Percentiles rank a stretch among this genome's conserved stretches.
phyloP scores from a whole-genome alignment of 2,113 vertebrate species.

The Cricetomys ansorgei region DNA sequence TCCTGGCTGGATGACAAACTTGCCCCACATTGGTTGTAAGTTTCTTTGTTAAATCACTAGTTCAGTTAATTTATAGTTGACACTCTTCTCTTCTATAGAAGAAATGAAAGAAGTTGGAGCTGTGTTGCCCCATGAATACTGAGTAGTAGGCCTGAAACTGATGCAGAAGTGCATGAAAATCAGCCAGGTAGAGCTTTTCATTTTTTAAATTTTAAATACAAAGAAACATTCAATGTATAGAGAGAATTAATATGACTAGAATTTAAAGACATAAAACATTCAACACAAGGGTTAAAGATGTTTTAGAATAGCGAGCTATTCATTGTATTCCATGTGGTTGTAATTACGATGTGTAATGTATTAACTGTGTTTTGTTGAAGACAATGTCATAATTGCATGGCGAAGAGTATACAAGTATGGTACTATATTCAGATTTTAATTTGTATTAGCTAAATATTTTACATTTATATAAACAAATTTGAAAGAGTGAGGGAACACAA shows the following conservation, averaged over 20 bases:
- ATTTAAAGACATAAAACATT: not conserved
- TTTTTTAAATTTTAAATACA: not conserved
- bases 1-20: not conserved
- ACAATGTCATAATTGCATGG: not conserved
- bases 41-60: not conserved
- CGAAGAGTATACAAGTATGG: conserved; percentile 10
- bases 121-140: not conserved
- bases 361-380: not conserved
- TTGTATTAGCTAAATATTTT: not conserved
- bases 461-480: conserved; percentile 33
- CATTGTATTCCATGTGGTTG: not conserved
- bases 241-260: conserved; percentile 5
- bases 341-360: not conserved
- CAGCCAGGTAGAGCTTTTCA: not conserved
- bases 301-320: not conserved
- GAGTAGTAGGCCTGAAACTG: not conserved
- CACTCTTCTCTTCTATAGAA: not conserved
- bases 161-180: not conserved
- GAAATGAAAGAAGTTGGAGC: not conserved
- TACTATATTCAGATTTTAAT: not conserved
- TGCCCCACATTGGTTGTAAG: not conserved
- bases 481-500: not conserved
- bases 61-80: conserved; percentile 8
- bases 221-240: not conserved
- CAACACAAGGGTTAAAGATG: not conserved